Base-by-base conservation (phyloP, 2,888 invertebrate genomes). In the Amblyjoppa fuscipennis region DNA sequence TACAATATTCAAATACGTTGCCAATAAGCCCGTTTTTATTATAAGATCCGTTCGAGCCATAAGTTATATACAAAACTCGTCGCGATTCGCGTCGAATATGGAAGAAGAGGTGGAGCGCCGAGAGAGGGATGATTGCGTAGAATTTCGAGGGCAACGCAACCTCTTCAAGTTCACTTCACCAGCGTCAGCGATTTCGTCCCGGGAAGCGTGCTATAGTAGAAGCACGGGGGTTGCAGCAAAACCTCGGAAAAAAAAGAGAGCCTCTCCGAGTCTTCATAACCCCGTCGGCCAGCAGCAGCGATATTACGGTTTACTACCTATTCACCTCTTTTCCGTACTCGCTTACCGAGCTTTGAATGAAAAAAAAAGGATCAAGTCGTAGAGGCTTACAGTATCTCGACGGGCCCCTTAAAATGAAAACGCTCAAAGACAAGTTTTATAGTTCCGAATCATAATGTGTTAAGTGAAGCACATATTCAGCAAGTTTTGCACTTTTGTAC, bases 111-210 rank as follows among this genome's bases (percentile, higher is more conserved):
- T 78, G 53, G 28, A 80, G 59, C 74, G 74, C 69, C 70, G 79
- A 81, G 74, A 61, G 61, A 64, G 28, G 71, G 84, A 85, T 84
- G 87, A 88, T 87, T 87, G 86, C 86, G 86, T 83, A 82, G 56
- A 84, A 84, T 87, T 83, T 84, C 85, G 81, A 87, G 83, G 87
- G 84, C 82, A 84, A 87, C 88, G 87, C 86, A 88, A 78, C 84
- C 84, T 84, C 87, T 85, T 87, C 81, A 86, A 84, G 84, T 86
- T 81, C 76, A 81, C 71, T 74, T 68, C 61, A 78, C 53, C 68
- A 41, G 76, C 75, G 77, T 87, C 88, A 88, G 88, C 88, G 81
- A 77, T 86, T 86, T 80, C 79, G 76, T 53, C 66, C 38, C 64
- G 68, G 61, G 25, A 31, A 70, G 77, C 20, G n/a, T 41, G 38